phyloP scores from a whole-genome alignment of 35 echinoderm and acorn worm species.

The Diadema setosum region DNA sequence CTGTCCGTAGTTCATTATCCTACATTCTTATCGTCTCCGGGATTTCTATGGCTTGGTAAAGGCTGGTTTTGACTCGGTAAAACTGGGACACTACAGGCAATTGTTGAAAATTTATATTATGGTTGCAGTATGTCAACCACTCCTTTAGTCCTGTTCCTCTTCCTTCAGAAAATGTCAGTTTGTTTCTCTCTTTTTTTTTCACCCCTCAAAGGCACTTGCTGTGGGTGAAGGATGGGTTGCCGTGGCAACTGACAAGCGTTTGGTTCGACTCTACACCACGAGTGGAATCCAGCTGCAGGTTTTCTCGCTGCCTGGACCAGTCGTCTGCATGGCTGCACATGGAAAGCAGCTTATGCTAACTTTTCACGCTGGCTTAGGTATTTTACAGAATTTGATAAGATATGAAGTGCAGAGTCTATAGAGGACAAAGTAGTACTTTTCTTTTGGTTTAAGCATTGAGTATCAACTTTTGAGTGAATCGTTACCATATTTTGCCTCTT shows the following conservation, averaged over 20 bases:
- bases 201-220: constrained; percentile 73
- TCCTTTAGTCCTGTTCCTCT: too few species aligned
- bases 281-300: constrained; percentile 82
- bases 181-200: too few species aligned
- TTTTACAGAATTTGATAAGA: not conserved
- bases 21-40: too few species aligned
- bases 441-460: too few species aligned
- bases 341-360: constrained; percentile 75
- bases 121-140: too few species aligned
- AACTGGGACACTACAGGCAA: too few species aligned
- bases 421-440: not conserved
- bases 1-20: too few species aligned
- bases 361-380: constrained; percentile 85
- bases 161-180: too few species aligned
- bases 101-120: too few species aligned
- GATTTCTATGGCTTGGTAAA: too few species aligned
- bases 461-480: too few species aligned
- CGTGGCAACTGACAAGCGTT: constrained; percentile 86
- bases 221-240: constrained; percentile 75
- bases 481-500: not conserved
- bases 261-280: constrained; percentile 68
- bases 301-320: constrained; percentile 79
- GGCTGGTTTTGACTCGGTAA: too few species aligned
- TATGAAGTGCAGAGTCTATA: not conserved
- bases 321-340: constrained; percentile 80